Conservation (phyloP, 2,113 vertebrate species). For the Ptychochromis oligacanthus region DNA sequence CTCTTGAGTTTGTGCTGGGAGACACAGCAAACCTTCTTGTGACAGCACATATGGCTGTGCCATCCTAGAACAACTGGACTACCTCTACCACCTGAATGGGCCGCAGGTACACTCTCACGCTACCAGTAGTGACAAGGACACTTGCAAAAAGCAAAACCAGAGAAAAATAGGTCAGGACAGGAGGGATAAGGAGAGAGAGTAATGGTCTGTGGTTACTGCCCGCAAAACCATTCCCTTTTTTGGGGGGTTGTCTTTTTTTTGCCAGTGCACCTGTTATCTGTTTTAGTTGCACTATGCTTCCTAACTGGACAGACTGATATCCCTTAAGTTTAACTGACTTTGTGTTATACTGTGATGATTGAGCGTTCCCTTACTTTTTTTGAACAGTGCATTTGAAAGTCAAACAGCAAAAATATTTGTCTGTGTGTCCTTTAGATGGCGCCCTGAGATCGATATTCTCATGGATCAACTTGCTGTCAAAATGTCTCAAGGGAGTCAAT, state of each 20-base stretch:
- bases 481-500: constrained; percentile 19
- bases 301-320: background rate
- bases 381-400: background rate
- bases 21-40: too few species aligned
- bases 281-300: background rate
- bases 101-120: background rate
- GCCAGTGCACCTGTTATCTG: accelerated
- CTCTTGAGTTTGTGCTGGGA: accelerated
- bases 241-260: background rate
- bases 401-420: background rate
- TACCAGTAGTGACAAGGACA: background rate
- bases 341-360: background rate
- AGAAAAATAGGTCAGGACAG: background rate
- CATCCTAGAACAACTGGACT: background rate
- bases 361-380: background rate
- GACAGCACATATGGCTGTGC: background rate
- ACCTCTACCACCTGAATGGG: background rate
- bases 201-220: background rate
- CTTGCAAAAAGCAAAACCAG: background rate
- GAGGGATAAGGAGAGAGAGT: background rate
- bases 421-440: constrained; percentile 81
- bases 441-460: constrained; percentile 83
- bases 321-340: background rate
- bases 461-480: constrained; percentile 76
- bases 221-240: accelerated